A percentile compares a stretch with the other conserved stretches of the same genome.
Conservation (phyloP, 2,888 invertebrate species). For the Andrena hattorfiana region DNA sequence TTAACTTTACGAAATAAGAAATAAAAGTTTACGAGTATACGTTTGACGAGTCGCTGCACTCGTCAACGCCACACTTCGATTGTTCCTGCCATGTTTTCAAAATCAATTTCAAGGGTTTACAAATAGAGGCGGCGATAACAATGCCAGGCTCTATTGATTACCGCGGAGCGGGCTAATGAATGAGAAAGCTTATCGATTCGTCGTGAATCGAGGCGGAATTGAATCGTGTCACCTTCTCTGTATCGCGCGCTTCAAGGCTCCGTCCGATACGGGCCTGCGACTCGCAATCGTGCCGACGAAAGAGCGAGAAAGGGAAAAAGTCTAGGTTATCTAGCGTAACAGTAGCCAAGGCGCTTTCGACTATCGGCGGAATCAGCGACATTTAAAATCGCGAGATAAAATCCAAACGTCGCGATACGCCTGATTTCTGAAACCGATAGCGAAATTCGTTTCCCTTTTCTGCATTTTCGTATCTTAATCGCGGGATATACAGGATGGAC, state of each 20-base stretch:
- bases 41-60: no score
- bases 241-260: slow-evolving; percentile 26
- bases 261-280: slow-evolving; percentile 11
- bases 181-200: slow-evolving; percentile 43
- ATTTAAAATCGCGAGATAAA: background rate
- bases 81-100: background rate
- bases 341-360: background rate
- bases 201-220: slow-evolving; percentile 16
- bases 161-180: slow-evolving; percentile 20
- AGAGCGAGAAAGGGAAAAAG: slow-evolving; percentile 2
- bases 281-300: slow-evolving; percentile 9
- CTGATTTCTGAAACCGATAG: background rate
- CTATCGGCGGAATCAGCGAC: background rate
- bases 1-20: no score
- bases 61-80: background rate
- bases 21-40: no score
- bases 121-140: slow-evolving; percentile 21
- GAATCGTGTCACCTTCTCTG: slow-evolving; percentile 21
- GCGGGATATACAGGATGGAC: background rate
- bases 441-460: background rate
- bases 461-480: background rate
- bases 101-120: slow-evolving; percentile 3
- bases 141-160: background rate
- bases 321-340: slow-evolving; percentile 3
- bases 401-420: background rate